Percentiles rank a stretch among this genome's conserved stretches.
Conservation (phyloP, 2,888 invertebrate genomes). For the Nemurella pictetii region DNA sequence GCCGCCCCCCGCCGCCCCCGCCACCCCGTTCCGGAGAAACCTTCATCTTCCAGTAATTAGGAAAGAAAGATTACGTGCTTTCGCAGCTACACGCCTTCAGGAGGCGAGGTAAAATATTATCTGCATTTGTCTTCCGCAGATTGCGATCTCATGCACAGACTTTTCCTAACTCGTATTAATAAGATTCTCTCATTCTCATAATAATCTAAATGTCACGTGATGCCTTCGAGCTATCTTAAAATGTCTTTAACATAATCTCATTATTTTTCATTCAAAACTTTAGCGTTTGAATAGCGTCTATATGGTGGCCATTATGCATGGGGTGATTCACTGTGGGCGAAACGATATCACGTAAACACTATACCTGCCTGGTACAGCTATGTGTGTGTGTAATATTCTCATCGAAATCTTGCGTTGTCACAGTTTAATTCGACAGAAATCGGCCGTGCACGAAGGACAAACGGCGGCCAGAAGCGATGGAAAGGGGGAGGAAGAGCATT, state of each 20-base stretch:
- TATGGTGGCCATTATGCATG: not conserved
- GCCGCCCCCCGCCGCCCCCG: conserved; percentile 1
- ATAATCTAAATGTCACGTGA: conserved; percentile 37
- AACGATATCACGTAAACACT: not conserved
- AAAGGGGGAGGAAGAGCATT: not conserved
- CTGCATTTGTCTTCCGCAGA: conserved; percentile 40
- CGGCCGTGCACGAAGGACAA: not conserved
- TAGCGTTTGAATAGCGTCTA: not conserved
- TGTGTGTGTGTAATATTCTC: not conserved
- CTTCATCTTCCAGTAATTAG: conserved; percentile 39
- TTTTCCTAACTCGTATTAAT: conserved; percentile 40
- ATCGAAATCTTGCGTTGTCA: conserved; percentile 21
- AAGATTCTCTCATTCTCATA: conserved; percentile 36
- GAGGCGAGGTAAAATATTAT: conserved; percentile 38
- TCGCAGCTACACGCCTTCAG: conserved; percentile 24
- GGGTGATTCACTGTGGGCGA: not conserved
- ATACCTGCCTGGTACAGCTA: not conserved
- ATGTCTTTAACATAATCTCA: conserved; percentile 33
- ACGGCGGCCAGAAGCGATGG: not conserved
- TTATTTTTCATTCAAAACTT: conserved; percentile 25
- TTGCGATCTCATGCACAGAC: conserved; percentile 36
- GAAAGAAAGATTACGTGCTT: conserved; percentile 40
- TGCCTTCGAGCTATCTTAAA: conserved; percentile 34
- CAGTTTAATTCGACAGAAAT: not conserved
- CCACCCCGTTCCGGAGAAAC: not conserved